A percentile compares a stretch with the other conserved stretches of the same genome.
Evolutionary conservation across 2,113 vertebrate species (phyloP).

Genomic region (Sclerurus mexicanus): DNA sequence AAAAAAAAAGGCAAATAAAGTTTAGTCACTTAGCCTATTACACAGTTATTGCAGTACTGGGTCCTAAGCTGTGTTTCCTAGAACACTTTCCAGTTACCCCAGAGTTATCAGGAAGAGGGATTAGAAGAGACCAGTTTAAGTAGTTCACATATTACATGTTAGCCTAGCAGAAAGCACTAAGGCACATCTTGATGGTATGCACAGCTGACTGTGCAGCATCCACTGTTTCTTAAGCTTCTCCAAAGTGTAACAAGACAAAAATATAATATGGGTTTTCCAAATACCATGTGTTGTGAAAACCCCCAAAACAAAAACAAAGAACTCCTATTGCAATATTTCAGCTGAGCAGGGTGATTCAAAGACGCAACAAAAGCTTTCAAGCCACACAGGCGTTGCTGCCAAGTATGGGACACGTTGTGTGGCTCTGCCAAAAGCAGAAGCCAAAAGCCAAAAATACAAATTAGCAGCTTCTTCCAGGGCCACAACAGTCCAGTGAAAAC

Average conservation of each 20-base stretch:
- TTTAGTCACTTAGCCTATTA: background rate
- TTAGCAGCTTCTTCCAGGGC: slow-evolving; percentile 27
- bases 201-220: background rate
- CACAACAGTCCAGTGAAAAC: background rate
- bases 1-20: background rate
- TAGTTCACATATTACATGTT: background rate
- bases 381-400: background rate
- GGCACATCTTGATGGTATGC: rapidly evolving
- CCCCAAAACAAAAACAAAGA: slow-evolving; percentile 5
- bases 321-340: background rate
- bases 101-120: background rate
- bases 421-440: slow-evolving; percentile 37
- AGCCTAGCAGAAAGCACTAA: background rate
- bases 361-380: background rate
- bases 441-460: slow-evolving; percentile 51
- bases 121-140: background rate
- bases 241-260: background rate
- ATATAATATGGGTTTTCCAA: background rate
- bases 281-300: background rate
- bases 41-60: background rate
- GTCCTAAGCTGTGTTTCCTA: background rate
- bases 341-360: slow-evolving; percentile 33
- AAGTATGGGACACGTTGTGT: background rate
- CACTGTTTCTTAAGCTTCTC: rapidly evolving
- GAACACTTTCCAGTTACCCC: background rate